Conservation (phyloP, 2,888 invertebrate genomes). For the Xestoiulus laeticollis region DNA sequence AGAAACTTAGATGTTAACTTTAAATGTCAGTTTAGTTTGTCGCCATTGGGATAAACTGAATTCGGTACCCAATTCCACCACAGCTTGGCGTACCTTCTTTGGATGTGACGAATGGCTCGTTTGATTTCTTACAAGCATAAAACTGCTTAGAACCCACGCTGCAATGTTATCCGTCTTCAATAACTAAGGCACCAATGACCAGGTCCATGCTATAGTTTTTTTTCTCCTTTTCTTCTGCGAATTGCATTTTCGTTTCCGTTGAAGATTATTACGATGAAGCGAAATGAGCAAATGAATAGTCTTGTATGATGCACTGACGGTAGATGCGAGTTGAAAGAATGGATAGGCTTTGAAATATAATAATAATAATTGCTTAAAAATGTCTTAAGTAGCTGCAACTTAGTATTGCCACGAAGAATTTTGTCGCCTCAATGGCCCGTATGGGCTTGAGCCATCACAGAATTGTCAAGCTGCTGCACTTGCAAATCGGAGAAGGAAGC, state of each 20-base stretch:
- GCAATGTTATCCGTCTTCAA: constrained; percentile 17
- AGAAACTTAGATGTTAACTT: constrained; percentile 47
- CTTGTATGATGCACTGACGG: constrained; percentile 15
- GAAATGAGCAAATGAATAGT: constrained; percentile 46
- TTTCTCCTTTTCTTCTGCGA: constrained; percentile 23
- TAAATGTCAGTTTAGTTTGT: constrained; percentile 42
- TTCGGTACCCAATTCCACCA: background rate
- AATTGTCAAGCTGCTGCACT: constrained; percentile 17
- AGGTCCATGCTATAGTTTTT: constrained; percentile 38
- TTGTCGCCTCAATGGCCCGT: constrained; percentile 13
- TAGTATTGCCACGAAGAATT: constrained; percentile 44
- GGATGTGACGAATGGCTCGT: constrained; percentile 39
- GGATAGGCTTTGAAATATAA: constrained; percentile 45
- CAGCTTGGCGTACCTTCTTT: constrained; percentile 18
- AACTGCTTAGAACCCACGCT: constrained; percentile 38
- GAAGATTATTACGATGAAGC: constrained; percentile 40
- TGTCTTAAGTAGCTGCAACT: constrained; percentile 47
- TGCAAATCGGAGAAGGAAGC: background rate
- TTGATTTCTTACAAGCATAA: constrained; percentile 39
- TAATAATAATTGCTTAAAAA: constrained; percentile 40
- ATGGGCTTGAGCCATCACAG: constrained; percentile 45
- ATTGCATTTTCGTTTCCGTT: constrained; percentile 45
- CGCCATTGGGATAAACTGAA: constrained; percentile 39
- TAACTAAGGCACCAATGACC: constrained; percentile 45
- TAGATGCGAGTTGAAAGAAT: constrained; percentile 44